Evolutionary conservation across 2,797 vertebrate genomes (phyloP).

Genomic region (Rhinophrynus dorsalis): DNA sequence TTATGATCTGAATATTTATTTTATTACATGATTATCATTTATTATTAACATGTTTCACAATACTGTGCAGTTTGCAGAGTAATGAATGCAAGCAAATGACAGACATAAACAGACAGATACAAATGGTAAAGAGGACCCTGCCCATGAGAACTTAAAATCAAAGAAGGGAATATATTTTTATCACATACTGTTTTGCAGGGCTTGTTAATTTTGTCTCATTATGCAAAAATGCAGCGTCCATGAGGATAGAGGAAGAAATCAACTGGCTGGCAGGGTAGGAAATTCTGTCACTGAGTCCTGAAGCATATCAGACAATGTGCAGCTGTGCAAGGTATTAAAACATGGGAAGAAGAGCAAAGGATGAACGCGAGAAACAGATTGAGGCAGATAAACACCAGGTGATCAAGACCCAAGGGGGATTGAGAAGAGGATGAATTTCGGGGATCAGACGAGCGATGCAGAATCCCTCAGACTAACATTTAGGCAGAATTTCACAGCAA

Average conservation of each 20-base stretch:
- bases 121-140: too few species aligned
- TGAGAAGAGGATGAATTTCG: neutral
- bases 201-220: neutral
- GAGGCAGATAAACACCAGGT: slow-evolving; percentile 26
- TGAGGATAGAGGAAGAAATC: neutral
- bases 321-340: slow-evolving; percentile 14
- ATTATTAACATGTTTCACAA: too few species aligned
- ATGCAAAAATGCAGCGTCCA: neutral
- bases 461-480: neutral
- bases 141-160: too few species aligned
- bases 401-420: slow-evolving; percentile 15
- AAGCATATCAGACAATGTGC: slow-evolving; percentile 16
- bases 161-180: too few species aligned
- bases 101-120: too few species aligned
- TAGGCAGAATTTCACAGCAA: neutral
- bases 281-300: neutral
- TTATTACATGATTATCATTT: too few species aligned
- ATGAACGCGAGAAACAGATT: slow-evolving; percentile 25
- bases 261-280: neutral
- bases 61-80: too few species aligned
- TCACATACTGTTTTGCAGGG: too few species aligned
- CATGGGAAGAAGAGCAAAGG: neutral
- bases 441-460: neutral
- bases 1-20: too few species aligned
- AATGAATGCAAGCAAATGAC: too few species aligned